phyloP scores from a whole-genome alignment of 2,113 vertebrate genomes.

The Sinocyclocheilus rhinocerous region DNA sequence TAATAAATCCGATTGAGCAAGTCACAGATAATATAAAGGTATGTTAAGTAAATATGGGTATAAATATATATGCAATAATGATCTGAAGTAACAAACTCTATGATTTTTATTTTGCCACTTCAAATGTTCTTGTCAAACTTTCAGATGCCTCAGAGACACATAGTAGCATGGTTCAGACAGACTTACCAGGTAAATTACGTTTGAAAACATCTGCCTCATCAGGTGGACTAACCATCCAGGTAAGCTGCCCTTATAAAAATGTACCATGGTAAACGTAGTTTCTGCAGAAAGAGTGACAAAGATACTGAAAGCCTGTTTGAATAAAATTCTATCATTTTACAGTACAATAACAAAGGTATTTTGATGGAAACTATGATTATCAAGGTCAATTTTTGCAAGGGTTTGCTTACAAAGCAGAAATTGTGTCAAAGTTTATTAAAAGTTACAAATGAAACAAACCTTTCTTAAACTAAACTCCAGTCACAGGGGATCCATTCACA shows the following conservation, averaged over 20 bases:
- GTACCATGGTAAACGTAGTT: conserved; percentile 10
- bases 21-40: background rate
- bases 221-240: background rate
- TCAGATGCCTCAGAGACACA: conserved; percentile 56
- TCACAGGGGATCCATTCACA: conserved; percentile 65
- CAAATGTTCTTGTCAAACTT: conserved; percentile 17
- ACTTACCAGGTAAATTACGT: conserved; percentile 52
- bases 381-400: conserved; percentile 21
- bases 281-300: background rate
- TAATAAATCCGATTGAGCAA: background rate
- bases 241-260: conserved; percentile 11
- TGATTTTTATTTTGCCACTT: background rate
- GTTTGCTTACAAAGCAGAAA: conserved; percentile 7
- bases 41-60: background rate
- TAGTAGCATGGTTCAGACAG: conserved; percentile 51
- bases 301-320: background rate
- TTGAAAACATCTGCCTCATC: background rate
- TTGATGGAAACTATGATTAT: conserved; percentile 21
- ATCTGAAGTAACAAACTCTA: background rate
- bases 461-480: conserved; percentile 33
- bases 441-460: background rate
- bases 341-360: background rate
- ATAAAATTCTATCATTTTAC: background rate
- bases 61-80: background rate
- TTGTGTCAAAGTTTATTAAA: background rate